phyloP scores from a whole-genome alignment of 2,797 vertebrate genomes.

The Chaenodraco wilsoni region DNA sequence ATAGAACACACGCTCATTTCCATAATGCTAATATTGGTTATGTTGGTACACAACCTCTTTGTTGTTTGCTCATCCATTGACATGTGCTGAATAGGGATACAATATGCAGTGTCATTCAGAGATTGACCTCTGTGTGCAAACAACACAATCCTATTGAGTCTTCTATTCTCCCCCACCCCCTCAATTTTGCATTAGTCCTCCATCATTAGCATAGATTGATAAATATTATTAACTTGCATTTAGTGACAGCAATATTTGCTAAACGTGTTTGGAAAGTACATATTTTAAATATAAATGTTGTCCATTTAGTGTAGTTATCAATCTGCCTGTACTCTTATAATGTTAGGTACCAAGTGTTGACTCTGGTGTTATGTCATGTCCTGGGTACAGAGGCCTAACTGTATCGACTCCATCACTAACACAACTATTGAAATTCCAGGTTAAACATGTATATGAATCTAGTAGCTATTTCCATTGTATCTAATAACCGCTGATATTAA shows the following conservation, averaged over 20 bases:
- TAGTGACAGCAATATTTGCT: background rate
- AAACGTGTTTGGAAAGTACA: background rate
- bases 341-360: background rate
- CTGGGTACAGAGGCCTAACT: background rate
- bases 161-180: background rate
- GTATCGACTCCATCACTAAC: background rate
- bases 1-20: too few species aligned
- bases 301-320: background rate
- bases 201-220: background rate
- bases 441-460: background rate
- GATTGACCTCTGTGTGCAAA: background rate
- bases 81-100: background rate
- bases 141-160: background rate
- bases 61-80: background rate
- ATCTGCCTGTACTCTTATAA: background rate
- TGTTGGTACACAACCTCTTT: background rate
- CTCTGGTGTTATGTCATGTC: background rate
- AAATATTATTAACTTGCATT: background rate
- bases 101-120: background rate
- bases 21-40: background rate
- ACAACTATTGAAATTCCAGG: background rate
- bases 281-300: background rate
- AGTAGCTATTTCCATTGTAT: constrained; percentile 18
- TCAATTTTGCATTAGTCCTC: background rate
- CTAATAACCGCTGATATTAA: constrained; percentile 13